These are phyloP conservation scores for Venustaconcha ellipsiformis DNA, from an alignment of 1,140 invertebrate genomes.

Conservation along the genomic window DNA sequence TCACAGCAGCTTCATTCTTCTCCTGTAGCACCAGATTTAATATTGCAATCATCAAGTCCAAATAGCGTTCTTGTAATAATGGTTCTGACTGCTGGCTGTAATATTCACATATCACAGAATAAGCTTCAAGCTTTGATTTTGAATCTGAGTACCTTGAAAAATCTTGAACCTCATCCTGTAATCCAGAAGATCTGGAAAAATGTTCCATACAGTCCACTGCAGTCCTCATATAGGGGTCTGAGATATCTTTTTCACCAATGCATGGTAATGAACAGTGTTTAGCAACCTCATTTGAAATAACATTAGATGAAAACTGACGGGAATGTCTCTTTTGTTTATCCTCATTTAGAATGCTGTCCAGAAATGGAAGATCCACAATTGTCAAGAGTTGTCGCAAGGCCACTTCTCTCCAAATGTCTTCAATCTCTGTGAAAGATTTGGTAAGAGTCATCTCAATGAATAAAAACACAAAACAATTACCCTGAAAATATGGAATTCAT, in stretches of 20 bases:
- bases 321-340: constrained; percentile 47
- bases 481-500: not conserved
- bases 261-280: constrained; percentile 41
- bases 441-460: not conserved
- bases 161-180: constrained; percentile 36
- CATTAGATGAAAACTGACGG: constrained; percentile 30
- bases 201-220: constrained; percentile 55
- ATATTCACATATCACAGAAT: constrained; percentile 47
- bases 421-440: constrained; percentile 45
- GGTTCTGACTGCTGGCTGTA: constrained; percentile 38
- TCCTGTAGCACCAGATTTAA: constrained; percentile 52
- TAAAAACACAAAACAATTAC: not conserved
- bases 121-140: constrained; percentile 26
- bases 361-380: constrained; percentile 59
- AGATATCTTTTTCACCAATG: constrained; percentile 20
- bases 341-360: constrained; percentile 58
- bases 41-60: constrained; percentile 57
- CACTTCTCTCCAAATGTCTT: constrained; percentile 59
- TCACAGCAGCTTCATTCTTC: constrained; percentile 39
- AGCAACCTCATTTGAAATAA: constrained; percentile 47
- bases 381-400: constrained; percentile 61
- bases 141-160: constrained; percentile 16
- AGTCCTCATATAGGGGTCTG: constrained; percentile 44
- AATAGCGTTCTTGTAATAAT: constrained; percentile 49
- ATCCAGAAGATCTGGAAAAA: constrained; percentile 40